Percentiles rank a stretch among this genome's conserved stretches.
These are phyloP conservation scores for Drosophila stalkeri DNA, from an alignment of 2,888 invertebrate species.

Conservation along the genomic window DNA sequence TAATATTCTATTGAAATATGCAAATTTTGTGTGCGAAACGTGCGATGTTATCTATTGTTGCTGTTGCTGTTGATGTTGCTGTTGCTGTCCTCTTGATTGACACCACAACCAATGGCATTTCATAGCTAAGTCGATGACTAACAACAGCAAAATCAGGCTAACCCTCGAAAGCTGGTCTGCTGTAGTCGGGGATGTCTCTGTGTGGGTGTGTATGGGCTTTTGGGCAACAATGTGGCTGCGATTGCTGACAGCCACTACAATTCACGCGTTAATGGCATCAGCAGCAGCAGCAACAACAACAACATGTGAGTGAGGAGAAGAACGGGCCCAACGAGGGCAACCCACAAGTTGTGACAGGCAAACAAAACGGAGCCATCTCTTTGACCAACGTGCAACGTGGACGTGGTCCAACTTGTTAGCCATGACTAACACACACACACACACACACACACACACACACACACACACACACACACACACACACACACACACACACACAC, in stretches of 20 bases:
- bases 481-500: slow-evolving; percentile 21
- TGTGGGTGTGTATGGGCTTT: slow-evolving; percentile 13
- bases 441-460: neutral
- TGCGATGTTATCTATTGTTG: slow-evolving; percentile 23
- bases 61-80: slow-evolving; percentile 10
- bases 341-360: slow-evolving; percentile 66
- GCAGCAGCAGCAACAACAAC: slow-evolving; percentile 25
- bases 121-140: slow-evolving; percentile 49
- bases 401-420: slow-evolving; percentile 53
- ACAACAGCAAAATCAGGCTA: slow-evolving; percentile 38
- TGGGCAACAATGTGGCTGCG: slow-evolving; percentile 52
- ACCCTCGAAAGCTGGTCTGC: slow-evolving; percentile 1
- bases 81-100: slow-evolving; percentile 44
- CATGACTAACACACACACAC: slow-evolving; percentile 46
- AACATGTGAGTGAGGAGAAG: neutral
- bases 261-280: slow-evolving; percentile 60
- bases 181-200: neutral
- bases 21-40: slow-evolving; percentile 32
- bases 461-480: neutral
- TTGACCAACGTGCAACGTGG: slow-evolving; percentile 40
- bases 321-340: slow-evolving; percentile 21
- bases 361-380: slow-evolving; percentile 54
- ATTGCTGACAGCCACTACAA: slow-evolving; percentile 56
- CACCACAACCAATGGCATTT: slow-evolving; percentile 42
- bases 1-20: slow-evolving; percentile 29